Evolutionary conservation across 2,113 vertebrate genomes (phyloP).

Genomic region (Ctenomys sociabilis): DNA sequence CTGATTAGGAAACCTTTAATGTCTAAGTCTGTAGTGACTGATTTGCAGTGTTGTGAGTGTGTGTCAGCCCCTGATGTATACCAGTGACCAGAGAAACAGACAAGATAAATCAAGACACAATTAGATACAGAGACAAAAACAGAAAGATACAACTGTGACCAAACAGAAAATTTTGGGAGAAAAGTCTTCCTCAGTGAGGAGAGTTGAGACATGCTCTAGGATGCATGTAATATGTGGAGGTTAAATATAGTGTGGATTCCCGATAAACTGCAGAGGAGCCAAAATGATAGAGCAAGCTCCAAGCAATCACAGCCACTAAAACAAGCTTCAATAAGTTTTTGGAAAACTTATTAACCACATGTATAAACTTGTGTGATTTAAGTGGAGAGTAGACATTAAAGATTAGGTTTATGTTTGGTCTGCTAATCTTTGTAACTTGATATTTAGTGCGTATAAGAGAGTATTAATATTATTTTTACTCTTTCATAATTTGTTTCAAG

Average conservation of each 20-base stretch:
- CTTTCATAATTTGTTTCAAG: constrained; percentile 1
- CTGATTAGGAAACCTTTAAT: neutral
- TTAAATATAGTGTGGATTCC: neutral
- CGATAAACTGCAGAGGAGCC: neutral
- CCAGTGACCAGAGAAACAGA: neutral
- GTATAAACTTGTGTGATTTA: neutral
- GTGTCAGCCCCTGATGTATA: neutral
- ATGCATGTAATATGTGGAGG: neutral
- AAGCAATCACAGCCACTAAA: neutral
- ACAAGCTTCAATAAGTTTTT: neutral
- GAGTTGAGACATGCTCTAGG: neutral
- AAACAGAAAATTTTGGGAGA: neutral
- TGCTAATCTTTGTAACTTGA: neutral
- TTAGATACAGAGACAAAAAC: neutral
- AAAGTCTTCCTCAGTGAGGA: neutral
- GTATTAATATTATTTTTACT: neutral
- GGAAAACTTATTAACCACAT: neutral
- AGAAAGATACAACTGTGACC: neutral
- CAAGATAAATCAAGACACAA: no score
- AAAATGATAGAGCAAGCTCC: neutral
- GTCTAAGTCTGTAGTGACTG: neutral
- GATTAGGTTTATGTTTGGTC: neutral
- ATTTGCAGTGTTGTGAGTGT: neutral
- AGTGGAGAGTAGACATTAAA: neutral
- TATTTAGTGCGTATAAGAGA: neutral